These are phyloP conservation scores for Puma concolor DNA, from an alignment of 2,113 vertebrate species.

Conservation along the genomic window DNA sequence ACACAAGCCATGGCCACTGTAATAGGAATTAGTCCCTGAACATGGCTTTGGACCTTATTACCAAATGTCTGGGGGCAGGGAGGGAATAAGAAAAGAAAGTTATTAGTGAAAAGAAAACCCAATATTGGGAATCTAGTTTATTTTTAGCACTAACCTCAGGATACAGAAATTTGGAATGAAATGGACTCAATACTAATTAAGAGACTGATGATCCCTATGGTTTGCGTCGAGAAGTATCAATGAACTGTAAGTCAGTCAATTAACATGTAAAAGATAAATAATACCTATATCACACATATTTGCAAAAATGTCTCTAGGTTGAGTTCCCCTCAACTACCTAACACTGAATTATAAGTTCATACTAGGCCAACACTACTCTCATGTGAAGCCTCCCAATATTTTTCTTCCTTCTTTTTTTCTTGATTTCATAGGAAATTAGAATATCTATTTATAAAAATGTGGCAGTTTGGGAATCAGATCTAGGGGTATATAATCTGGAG, in stretches of 20 bases:
- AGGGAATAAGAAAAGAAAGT: neutral
- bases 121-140: neutral
- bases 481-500: neutral
- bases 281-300: neutral
- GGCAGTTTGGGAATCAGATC: neutral
- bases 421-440: neutral
- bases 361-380: neutral
- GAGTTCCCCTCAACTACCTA: neutral
- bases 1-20: slow-evolving; percentile 92
- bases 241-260: neutral
- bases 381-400: neutral
- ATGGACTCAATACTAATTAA: neutral
- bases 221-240: neutral
- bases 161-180: neutral
- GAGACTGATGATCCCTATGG: neutral
- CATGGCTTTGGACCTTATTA: slow-evolving; percentile 86
- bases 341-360: neutral
- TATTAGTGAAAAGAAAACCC: neutral
- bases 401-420: neutral
- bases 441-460: neutral
- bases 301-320: neutral
- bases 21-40: slow-evolving; percentile 90
- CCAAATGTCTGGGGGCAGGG: slow-evolving; percentile 87
- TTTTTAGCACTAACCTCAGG: neutral
- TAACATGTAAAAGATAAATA: neutral